phyloP scores from a whole-genome alignment of 2,113 vertebrate species.

The Taxidea taxus region DNA sequence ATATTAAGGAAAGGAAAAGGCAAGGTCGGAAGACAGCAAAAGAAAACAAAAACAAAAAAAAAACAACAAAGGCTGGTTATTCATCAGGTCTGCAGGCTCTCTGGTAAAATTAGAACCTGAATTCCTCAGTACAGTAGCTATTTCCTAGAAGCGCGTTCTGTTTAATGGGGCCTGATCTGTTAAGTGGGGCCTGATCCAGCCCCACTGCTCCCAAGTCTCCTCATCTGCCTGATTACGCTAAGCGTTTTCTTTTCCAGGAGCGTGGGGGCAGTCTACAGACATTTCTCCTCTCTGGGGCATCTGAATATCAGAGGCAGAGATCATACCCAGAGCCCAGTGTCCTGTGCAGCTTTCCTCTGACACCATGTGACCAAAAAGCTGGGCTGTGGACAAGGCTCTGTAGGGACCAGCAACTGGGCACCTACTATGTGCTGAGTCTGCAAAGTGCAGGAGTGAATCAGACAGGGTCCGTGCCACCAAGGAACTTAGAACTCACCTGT shows the following conservation, averaged over 20 bases:
- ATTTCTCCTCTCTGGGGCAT: neutral
- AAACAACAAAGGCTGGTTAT: neutral
- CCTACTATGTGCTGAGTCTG: neutral
- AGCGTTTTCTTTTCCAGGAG: neutral
- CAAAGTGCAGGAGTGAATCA: neutral
- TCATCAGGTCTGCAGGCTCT: neutral
- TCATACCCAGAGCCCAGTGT: neutral
- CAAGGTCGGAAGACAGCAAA: neutral
- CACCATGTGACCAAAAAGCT: neutral
- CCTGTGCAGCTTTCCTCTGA: neutral
- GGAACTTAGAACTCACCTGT: neutral
- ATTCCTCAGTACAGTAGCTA: neutral
- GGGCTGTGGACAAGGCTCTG: neutral
- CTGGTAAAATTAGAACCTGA: neutral
- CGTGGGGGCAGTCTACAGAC: neutral
- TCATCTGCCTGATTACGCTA: neutral
- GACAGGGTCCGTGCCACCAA: neutral
- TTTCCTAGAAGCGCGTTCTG: neutral
- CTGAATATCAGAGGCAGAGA: neutral
- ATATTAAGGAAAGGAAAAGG: neutral
- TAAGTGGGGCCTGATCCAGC: neutral
- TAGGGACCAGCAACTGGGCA: neutral
- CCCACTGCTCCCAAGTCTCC: neutral
- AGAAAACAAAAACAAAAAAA: too few species aligned
- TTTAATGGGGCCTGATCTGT: too few species aligned